Evolutionary conservation across 2,113 vertebrate genomes (phyloP).

Genomic region (Haplochromis burtoni): DNA sequence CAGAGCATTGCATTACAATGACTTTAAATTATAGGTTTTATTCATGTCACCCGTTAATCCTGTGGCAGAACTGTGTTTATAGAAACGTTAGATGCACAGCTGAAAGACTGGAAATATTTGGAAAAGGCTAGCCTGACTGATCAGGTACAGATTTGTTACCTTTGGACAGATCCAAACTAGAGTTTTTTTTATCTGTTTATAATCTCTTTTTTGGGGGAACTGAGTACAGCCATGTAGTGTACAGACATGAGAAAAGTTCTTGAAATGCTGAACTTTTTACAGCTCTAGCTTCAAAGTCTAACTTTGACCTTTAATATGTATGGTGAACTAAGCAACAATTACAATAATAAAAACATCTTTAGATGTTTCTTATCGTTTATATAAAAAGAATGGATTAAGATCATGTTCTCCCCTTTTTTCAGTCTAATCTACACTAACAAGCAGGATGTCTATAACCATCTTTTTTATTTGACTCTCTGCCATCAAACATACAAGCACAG

Average conservation of each 20-base stretch:
- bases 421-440: accelerated
- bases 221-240: accelerated
- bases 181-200: not conserved
- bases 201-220: not conserved
- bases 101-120: not conserved
- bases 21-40: not conserved
- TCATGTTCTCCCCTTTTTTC: not conserved
- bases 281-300: not conserved
- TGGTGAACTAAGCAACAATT: not conserved
- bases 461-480: not conserved
- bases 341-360: not conserved
- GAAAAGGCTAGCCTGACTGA: not conserved
- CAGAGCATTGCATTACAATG: not conserved
- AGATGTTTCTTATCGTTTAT: not conserved
- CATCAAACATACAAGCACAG: accelerated
- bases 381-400: not conserved
- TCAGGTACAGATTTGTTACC: not conserved
- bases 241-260: not conserved
- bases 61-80: not conserved
- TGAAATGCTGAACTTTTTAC: not conserved
- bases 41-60: not conserved
- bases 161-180: not conserved
- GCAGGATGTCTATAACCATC: not conserved
- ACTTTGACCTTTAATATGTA: not conserved
- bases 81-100: accelerated